Evolutionary conservation across 2,888 invertebrate species (phyloP), one percentile per base, ranked within the genome.

Genomic region (Synanthedon myopaeformis): DNA sequence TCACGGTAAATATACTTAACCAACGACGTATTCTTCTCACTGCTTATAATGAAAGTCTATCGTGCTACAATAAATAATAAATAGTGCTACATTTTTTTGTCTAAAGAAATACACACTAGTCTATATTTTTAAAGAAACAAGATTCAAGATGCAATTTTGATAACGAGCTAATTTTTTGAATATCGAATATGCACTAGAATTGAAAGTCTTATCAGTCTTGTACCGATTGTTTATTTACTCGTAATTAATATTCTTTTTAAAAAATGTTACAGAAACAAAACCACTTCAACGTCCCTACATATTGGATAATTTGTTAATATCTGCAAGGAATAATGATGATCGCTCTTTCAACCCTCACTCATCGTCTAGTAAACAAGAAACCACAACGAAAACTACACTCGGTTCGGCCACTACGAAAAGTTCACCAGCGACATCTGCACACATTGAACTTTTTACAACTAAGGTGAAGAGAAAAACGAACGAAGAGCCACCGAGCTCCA

Each of bases 401-500:
- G 74, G 62, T 55, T 57, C 66, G 0, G 66, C 63, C 13, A 69
- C 65, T 3, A 63, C 66, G 3, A 73, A 72, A 52, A 72, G 70
- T 12, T 65, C 70, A 2, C 61, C 70, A 1, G 57, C 69, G 3
- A 54, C 66, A 2, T 59, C 68, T 6, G 63, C 69, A 2, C 70
- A 69, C 3, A 68, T 72, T 19, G 67, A 70, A 52, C 64, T 70
- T 19, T 61, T 69, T 1, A 59, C 66, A 3, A 79, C 76, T 1
- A 84, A 84, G 65, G 78, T 81, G 0, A 83, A 82, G 57, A 73
- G 82, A 56, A 83, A 82, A 65, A 79, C 77, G 0, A 71, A 70
- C 49, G 79, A 79, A 23, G 58, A 70, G 4, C 63, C 69, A 4
- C 59, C 61, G 0, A 55, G 28, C 35, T 28, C 57, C 4, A 64